These are phyloP conservation scores for Eilema depressum DNA, from an alignment of 2,888 invertebrate species.

Conservation along the genomic window DNA sequence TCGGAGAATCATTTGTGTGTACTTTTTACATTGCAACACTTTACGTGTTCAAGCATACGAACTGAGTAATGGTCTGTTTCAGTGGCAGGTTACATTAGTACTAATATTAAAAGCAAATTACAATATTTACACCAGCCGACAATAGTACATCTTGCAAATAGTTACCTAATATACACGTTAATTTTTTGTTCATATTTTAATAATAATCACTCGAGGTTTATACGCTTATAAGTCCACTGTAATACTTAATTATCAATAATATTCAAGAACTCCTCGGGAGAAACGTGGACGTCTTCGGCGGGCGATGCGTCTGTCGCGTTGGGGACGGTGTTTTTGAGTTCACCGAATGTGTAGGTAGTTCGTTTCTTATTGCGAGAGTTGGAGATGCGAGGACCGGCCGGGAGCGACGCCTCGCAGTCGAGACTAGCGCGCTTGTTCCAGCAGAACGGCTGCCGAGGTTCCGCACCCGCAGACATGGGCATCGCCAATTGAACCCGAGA, in stretches of 20 bases:
- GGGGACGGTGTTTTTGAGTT: constrained; percentile 80
- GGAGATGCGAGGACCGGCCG: constrained; percentile 43
- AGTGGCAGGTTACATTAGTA: constrained; percentile 79
- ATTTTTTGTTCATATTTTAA: constrained; percentile 64
- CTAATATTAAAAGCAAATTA: constrained; percentile 83
- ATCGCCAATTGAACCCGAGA: constrained; percentile 75
- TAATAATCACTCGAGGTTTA: constrained; percentile 54
- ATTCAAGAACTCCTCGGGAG: constrained; percentile 78
- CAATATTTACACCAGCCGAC: constrained; percentile 83
- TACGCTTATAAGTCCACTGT: constrained; percentile 49
- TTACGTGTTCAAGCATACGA: constrained; percentile 20
- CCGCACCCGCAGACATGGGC: constrained; percentile 85
- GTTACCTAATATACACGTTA: constrained; percentile 75
- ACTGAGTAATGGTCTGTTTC: constrained; percentile 84
- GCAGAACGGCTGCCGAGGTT: constrained; percentile 73
- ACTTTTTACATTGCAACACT: constrained; percentile 18
- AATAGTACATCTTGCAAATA: constrained; percentile 65
- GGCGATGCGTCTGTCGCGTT: constrained; percentile 64
- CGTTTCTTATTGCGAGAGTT: constrained; percentile 54
- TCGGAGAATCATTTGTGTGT: constrained; percentile 21
- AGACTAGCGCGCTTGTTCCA: constrained; percentile 73
- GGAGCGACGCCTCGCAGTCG: constrained; percentile 67
- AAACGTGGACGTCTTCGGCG: constrained; percentile 66
- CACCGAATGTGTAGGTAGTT: constrained; percentile 79
- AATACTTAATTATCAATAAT: constrained; percentile 74